These are phyloP conservation scores for Mesocricetus auratus DNA, from an alignment of 2,113 vertebrate genomes.

Conservation along the genomic window DNA sequence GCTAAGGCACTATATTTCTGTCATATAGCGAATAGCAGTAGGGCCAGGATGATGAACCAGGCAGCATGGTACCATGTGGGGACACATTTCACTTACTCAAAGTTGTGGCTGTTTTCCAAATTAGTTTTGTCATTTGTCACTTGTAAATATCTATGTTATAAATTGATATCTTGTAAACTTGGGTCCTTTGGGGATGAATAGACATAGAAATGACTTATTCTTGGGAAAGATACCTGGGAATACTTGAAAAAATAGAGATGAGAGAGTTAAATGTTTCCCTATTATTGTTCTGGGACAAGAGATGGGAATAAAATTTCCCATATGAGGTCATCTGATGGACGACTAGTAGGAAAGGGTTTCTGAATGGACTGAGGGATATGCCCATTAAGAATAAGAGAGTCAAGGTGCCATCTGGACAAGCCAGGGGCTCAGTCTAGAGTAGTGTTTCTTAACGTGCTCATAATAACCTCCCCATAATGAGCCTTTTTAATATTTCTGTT, in stretches of 20 bases:
- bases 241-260: constrained; percentile 13
- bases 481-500: neutral
- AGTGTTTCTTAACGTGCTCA: neutral
- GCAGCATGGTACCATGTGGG: neutral
- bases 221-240: neutral
- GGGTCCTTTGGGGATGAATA: neutral
- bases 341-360: neutral
- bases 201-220: neutral
- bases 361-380: neutral
- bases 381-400: neutral
- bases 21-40: neutral
- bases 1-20: neutral
- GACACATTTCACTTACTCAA: neutral
- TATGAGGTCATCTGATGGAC: neutral
- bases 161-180: neutral
- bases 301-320: neutral
- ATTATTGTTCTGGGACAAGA: neutral
- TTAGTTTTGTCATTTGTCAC: neutral
- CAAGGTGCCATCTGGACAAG: neutral
- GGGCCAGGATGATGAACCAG: neutral
- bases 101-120: neutral
- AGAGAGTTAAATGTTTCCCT: neutral
- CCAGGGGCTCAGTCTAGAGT: neutral
- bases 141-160: constrained; percentile 22
- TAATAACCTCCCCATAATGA: neutral